Evolutionary conservation across 2,797 vertebrate species (phyloP), one percentile per base, ranked within the genome.

Genomic region (Parotocinclus haroldoi): DNA sequence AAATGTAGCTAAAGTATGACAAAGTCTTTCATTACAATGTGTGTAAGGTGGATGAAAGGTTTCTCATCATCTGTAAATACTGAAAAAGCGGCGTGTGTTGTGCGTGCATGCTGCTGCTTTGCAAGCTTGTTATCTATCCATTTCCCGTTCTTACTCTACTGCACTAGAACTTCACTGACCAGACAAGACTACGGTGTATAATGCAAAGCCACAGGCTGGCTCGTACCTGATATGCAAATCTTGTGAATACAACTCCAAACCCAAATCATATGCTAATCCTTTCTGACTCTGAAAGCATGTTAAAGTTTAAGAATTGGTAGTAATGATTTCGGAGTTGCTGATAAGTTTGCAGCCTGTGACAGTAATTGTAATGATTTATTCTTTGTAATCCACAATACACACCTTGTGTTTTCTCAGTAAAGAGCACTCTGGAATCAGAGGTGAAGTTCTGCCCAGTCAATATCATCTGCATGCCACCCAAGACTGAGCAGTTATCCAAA

Each of bases 361-460:
- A 11, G 9, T 16, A 39, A 10, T 27, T 53, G 5, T 8, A 45
- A 1, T 27, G 40, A 36, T 11, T 14, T 27, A 27, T 36, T 44
- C 38, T 36, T 6, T 16, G 17, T 49, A 13, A 37, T 7, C 44
- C 7, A 4, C 36, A 11, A 7, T 37, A 40, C 90, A 89, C 77
- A 98, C 96, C 91, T 88, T 93, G 89, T 10, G 92, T 93, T 84
- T 95, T 99, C 84, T 99, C 96, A 5, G 90, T 95, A 76, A 99
- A 99, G 63, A 99, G 83, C 58, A 99, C 96, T 79, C 93, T 96
- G 78, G 96, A 98, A 80, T 97, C 94, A 0, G 93, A 89, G 0
- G 93, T 96, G 81, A 98, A 99, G 73, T 98, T 96, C 66, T 97
- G 94, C 39, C 96, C 96, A 0, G 90, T 96, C n/a, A 99, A 90